These are phyloP conservation scores for Sebastes paucispinis DNA, from an alignment of 2,797 vertebrate genomes.

Conservation along the genomic window DNA sequence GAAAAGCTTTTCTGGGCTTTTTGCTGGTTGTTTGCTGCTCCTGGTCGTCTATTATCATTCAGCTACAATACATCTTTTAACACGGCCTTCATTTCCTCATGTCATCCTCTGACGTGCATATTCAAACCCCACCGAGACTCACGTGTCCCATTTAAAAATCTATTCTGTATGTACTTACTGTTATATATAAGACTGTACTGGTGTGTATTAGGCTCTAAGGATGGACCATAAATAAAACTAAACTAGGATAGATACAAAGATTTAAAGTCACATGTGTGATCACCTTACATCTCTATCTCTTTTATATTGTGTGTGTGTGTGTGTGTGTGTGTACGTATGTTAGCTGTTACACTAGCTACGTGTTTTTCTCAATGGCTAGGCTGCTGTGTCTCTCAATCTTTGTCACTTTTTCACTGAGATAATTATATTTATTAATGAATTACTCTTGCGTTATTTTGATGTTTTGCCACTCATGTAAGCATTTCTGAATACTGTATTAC, in stretches of 20 bases:
- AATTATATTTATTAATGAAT: background rate
- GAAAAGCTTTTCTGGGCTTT: conserved; percentile 11
- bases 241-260: background rate
- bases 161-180: background rate
- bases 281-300: background rate
- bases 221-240: background rate
- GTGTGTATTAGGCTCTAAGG: background rate
- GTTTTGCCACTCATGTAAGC: background rate
- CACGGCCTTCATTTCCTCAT: background rate
- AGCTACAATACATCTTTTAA: background rate
- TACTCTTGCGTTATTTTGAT: background rate
- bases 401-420: background rate
- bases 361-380: background rate
- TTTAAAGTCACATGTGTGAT: background rate
- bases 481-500: background rate
- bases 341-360: background rate
- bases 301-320: background rate
- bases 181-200: background rate
- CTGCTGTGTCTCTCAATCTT: background rate
- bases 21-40: conserved; percentile 8
- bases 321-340: background rate
- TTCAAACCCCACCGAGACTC: background rate
- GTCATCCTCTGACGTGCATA: background rate
- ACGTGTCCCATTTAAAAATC: background rate
- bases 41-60: background rate